phyloP scores from a whole-genome alignment of 2,113 vertebrate species.

The Marcusenius ussheri region DNA sequence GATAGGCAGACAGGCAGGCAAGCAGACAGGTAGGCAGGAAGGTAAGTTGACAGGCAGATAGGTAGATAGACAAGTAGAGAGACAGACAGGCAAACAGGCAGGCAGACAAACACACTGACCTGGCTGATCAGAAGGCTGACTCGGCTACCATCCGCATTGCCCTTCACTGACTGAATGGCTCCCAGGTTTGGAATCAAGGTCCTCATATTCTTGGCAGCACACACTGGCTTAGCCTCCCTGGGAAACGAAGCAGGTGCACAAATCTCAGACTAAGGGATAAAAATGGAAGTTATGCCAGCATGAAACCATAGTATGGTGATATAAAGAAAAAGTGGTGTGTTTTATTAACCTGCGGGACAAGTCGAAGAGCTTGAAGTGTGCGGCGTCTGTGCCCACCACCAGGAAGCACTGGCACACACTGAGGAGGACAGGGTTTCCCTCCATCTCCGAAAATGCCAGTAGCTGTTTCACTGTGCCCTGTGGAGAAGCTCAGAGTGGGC shows the following conservation, averaged over 20 bases:
- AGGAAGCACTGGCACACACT: slow-evolving; percentile 80
- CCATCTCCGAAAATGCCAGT: slow-evolving; percentile 75
- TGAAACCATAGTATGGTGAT: neutral
- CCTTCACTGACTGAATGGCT: slow-evolving; percentile 72
- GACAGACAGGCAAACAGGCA: neutral
- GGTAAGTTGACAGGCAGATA: too few relatives aligned
- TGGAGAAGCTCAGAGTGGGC: neutral
- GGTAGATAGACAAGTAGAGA: too few relatives aligned
- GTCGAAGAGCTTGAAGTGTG: slow-evolving; percentile 84
- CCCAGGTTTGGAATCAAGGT: slow-evolving; percentile 67
- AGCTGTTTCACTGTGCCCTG: slow-evolving; percentile 95
- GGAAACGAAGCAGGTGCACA: slow-evolving; percentile 26
- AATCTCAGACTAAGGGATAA: neutral
- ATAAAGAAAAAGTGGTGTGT: neutral
- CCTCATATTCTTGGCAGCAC: slow-evolving; percentile 68
- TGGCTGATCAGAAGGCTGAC: slow-evolving; percentile 79
- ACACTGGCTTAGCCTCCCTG: slow-evolving; percentile 88
- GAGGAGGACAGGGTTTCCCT: slow-evolving; percentile 79
- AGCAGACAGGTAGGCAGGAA: neutral
- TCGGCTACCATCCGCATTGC: slow-evolving; percentile 77
- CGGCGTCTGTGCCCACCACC: slow-evolving; percentile 80
- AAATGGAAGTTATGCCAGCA: neutral
- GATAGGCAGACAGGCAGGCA: neutral
- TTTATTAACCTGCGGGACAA: slow-evolving; percentile 80
- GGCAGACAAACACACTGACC: slow-evolving; percentile 55